Base-by-base conservation (phyloP, 2,888 invertebrate genomes). In the Holacanthella duospinosa region DNA sequence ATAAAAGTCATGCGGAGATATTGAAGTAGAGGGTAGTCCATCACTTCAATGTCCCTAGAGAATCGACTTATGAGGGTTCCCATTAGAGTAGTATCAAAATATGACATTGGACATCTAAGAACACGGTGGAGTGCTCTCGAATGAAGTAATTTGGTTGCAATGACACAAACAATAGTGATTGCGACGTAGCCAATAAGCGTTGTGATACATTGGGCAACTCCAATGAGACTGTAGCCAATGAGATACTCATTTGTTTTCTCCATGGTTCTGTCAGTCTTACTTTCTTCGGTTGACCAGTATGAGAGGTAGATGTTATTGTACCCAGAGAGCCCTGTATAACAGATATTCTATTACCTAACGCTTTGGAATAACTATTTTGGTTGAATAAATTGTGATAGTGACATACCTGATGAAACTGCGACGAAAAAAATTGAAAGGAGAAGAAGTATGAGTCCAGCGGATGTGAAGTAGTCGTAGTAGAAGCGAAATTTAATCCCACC, bases 71-170 rank as follows among this genome's bases (percentile, higher is more conserved):
- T 82, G 76, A 88, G 82, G 76, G 88, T 82, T 77, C 89, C 88
- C 70, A 85, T 81, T 66, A 88, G 88, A 75, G 88, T 88, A 73
- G 87, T 85, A 79, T 88, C 88, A 82, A 85, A 88, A 82, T 87
- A 88, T 75, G 83, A 82, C 80, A 82, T 79, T 66, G 87, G 86
- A 73, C 84, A 83, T 76, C 82, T 81, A 75, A 89, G 21, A 24
- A 59, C 44, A 3, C 48, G 6, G 2, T 3, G 9, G 4, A 59
- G 44, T n/a, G 36, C 26, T 3, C 16, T 19, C 3, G 9, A 6
- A 44, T 59, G 59, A 27, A 59, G 44, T 3, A 2, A 26, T 16
- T 19, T 29, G 9, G 57, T n/a, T 28, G 29, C 29, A 21, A 29
- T n/a, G 9, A 27, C 4, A 26, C 26, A 55, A 16, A 55, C 28